Percentiles rank a stretch among this genome's conserved stretches.
phyloP scores from a whole-genome alignment of 1,140 invertebrate species.

The Doryteuthis pealeii region DNA sequence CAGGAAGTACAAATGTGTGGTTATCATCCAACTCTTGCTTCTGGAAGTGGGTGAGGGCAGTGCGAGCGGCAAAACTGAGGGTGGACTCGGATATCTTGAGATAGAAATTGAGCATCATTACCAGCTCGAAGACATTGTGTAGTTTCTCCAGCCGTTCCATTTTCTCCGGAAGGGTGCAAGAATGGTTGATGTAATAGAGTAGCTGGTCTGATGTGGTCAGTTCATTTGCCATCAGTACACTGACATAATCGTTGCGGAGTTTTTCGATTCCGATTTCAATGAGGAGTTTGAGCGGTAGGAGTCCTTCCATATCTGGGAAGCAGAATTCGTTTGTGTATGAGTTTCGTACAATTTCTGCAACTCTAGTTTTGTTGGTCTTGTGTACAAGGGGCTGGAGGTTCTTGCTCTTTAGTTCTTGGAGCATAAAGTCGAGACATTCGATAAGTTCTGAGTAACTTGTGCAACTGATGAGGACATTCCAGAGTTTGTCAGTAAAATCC shows the following conservation, averaged over 20 bases:
- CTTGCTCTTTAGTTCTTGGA: slow-evolving; percentile 35
- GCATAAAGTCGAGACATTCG: slow-evolving; percentile 33
- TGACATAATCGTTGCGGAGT: slow-evolving; percentile 38
- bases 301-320: slow-evolving; percentile 34
- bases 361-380: slow-evolving; percentile 39
- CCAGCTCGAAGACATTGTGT: slow-evolving; percentile 40
- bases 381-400: slow-evolving; percentile 44
- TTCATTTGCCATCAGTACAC: slow-evolving; percentile 36
- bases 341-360: slow-evolving; percentile 43
- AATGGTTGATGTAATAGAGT: slow-evolving; percentile 24
- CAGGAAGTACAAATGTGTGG: slow-evolving; percentile 38
- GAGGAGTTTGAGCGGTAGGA: slow-evolving; percentile 37
- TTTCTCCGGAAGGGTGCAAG: slow-evolving; percentile 25
- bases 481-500: slow-evolving; percentile 47
- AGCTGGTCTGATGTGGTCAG: slow-evolving; percentile 30
- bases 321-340: slow-evolving; percentile 36
- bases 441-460: slow-evolving; percentile 37
- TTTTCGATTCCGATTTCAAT: slow-evolving; percentile 50
- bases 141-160: slow-evolving; percentile 33
- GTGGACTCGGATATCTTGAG: slow-evolving; percentile 30
- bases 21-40: slow-evolving; percentile 22
- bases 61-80: slow-evolving; percentile 27
- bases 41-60: slow-evolving; percentile 40
- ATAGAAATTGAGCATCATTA: slow-evolving; percentile 40
- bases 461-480: slow-evolving; percentile 43